Percentiles rank a stretch among this genome's conserved stretches.
Conservation (phyloP, 2,888 invertebrate species). For the Kryphioiulus occultus region DNA sequence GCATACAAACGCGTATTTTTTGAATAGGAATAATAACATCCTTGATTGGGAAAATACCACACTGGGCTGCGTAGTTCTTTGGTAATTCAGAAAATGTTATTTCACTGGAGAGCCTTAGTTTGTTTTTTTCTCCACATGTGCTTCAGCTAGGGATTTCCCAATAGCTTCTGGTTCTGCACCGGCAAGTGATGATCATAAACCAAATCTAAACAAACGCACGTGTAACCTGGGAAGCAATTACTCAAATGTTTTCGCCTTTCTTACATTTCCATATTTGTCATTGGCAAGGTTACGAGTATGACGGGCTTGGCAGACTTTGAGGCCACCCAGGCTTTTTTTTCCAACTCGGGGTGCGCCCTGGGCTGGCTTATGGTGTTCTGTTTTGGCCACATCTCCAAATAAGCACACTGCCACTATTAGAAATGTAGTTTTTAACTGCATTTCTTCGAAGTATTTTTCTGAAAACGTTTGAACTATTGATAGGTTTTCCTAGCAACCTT, state of each 20-base stretch:
- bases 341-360: not conserved
- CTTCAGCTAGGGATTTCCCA: not conserved
- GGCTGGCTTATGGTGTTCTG: not conserved
- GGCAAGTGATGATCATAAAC: not conserved
- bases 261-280: conserved; percentile 3
- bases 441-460: too few relatives aligned
- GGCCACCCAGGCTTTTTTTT: not conserved
- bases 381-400: too few relatives aligned
- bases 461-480: too few relatives aligned
- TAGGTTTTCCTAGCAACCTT: too few relatives aligned
- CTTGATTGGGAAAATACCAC: too few relatives aligned
- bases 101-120: not conserved
- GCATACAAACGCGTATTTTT: too few relatives aligned
- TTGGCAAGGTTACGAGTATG: not conserved
- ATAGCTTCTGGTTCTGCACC: not conserved
- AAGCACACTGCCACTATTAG: too few relatives aligned
- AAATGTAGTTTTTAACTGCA: too few relatives aligned
- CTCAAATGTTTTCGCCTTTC: not conserved
- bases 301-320: not conserved
- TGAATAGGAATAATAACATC: too few relatives aligned
- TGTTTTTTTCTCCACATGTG: not conserved
- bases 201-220: not conserved
- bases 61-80: too few relatives aligned
- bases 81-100: not conserved
- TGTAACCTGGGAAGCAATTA: not conserved